Conservation (phyloP, 2,888 invertebrate species). For the Didymodactylos carnosus region DNA sequence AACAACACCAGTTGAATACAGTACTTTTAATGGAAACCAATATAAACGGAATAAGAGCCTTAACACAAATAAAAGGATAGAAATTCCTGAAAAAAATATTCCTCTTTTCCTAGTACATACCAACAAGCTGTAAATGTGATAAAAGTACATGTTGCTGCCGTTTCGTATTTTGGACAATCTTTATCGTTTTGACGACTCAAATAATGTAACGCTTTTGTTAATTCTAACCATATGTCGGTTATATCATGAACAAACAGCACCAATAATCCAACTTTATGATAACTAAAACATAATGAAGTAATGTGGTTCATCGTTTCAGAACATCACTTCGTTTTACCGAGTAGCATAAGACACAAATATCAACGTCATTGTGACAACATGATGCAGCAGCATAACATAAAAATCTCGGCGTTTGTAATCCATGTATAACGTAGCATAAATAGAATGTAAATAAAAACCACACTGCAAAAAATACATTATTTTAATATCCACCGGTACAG, state of each 20-base stretch:
- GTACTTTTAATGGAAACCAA: conserved; percentile 29
- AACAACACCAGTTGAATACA: conserved; percentile 21
- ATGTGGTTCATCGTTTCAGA: not conserved
- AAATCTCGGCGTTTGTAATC: conserved; percentile 35
- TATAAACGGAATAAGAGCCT: conserved; percentile 26
- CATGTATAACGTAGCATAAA: conserved; percentile 35
- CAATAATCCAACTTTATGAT: conserved; percentile 20
- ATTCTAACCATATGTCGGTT: conserved; percentile 21
- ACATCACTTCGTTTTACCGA: conserved; percentile 19
- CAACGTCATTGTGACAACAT: conserved; percentile 25
- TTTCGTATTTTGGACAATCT: not conserved
- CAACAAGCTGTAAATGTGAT: not conserved
- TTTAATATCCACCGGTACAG: conserved; percentile 24
- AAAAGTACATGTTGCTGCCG: not conserved
- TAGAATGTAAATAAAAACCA: conserved; percentile 35
- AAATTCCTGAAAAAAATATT: conserved; percentile 16
- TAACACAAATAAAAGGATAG: conserved; percentile 17
- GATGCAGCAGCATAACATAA: conserved; percentile 28
- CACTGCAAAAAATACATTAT: conserved; percentile 28
- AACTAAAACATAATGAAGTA: conserved; percentile 15
- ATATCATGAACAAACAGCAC: conserved; percentile 23
- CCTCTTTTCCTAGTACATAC: not conserved
- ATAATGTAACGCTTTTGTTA: conserved; percentile 18
- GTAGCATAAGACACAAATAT: conserved; percentile 27
- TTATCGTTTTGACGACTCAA: not conserved